A percentile compares a stretch with the other conserved stretches of the same genome.
Conservation (phyloP, 2,113 vertebrate genomes). For the Aplodontia rufa region DNA sequence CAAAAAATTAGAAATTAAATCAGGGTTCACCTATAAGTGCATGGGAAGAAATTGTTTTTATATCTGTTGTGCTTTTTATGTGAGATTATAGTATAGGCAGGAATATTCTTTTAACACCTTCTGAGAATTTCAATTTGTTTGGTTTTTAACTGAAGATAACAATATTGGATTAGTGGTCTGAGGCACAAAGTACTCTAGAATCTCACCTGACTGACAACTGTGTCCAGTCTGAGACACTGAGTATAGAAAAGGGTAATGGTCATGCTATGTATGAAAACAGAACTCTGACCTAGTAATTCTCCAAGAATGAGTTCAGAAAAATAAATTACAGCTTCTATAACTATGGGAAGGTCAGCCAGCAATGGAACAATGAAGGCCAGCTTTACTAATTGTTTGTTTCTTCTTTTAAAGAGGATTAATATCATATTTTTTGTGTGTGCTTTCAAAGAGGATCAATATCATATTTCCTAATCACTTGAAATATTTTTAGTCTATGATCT, state of each 20-base stretch:
- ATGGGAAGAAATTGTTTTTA: neutral
- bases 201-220: neutral
- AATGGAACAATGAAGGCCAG: neutral
- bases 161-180: neutral
- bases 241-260: neutral
- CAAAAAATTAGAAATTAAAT: too few species aligned
- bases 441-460: neutral
- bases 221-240: neutral
- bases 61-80: neutral
- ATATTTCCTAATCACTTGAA: neutral
- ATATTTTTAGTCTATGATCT: neutral
- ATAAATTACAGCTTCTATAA: too few species aligned
- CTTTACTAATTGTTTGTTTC: neutral
- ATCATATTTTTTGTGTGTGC: too few species aligned
- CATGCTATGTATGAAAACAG: neutral
- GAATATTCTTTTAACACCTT: neutral
- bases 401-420: too few species aligned
- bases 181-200: neutral
- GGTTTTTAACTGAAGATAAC: neutral
- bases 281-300: neutral
- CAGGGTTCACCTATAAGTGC: too few species aligned
- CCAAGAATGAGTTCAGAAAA: neutral
- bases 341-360: neutral
- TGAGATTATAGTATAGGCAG: neutral
- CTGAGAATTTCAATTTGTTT: neutral